Evolutionary conservation across 2,888 invertebrate species (phyloP).

Genomic region (Lasioglossum lativentre): DNA sequence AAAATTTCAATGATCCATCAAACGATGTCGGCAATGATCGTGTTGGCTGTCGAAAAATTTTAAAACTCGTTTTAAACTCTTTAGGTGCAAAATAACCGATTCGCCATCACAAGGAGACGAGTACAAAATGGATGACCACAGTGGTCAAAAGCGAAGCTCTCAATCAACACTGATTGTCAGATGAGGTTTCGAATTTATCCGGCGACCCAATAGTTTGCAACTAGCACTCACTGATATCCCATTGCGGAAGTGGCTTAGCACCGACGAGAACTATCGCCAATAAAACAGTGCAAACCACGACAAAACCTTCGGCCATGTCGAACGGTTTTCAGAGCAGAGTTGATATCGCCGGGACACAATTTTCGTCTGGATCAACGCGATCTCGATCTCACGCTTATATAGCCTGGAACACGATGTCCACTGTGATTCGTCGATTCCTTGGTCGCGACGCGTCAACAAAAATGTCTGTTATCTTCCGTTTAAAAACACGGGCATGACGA

Average conservation of each 20-base stretch:
- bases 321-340: neutral
- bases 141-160: neutral
- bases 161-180: neutral
- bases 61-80: neutral
- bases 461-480: slow-evolving; percentile 51
- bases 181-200: neutral
- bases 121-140: neutral
- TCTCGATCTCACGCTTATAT: slow-evolving; percentile 53
- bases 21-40: too few relatives aligned
- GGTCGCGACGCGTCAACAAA: slow-evolving; percentile 24
- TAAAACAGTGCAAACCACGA: slow-evolving; percentile 28
- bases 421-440: slow-evolving; percentile 13
- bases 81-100: neutral
- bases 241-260: slow-evolving; percentile 40
- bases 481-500: slow-evolving; percentile 42
- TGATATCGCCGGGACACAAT: slow-evolving; percentile 15
- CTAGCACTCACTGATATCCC: slow-evolving; percentile 51
- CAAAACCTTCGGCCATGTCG: slow-evolving; percentile 15
- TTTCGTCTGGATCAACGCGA: slow-evolving; percentile 45
- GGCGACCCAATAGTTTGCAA: neutral
- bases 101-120: too few relatives aligned
- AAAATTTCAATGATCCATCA: neutral
- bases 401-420: slow-evolving; percentile 19
- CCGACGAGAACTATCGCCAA: slow-evolving; percentile 26
- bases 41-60: neutral